Evolutionary conservation across 2,888 invertebrate genomes (phyloP).

Genomic region (Hydropsyche betteni): DNA sequence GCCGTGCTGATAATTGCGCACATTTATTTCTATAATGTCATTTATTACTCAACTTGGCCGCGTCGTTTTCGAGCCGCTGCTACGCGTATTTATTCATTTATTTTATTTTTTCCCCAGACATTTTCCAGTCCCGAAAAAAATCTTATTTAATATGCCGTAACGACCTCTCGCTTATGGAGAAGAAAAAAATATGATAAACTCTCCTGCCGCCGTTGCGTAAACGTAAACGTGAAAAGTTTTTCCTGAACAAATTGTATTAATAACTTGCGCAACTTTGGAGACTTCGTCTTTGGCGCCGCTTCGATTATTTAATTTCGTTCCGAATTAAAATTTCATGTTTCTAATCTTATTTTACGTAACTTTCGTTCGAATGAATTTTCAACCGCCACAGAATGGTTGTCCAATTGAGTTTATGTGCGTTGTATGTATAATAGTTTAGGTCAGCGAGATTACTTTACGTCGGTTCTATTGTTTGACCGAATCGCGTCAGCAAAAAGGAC

Average conservation of each 20-base stretch:
- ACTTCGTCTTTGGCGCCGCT: conserved; percentile 16
- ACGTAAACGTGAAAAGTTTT: conserved; percentile 4
- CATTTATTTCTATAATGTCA: conserved; percentile 5
- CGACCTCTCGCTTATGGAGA: background rate
- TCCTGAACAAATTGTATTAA: conserved; percentile 21
- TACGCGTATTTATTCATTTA: too few relatives aligned
- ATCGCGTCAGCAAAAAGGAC: background rate
- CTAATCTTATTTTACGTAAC: too few relatives aligned
- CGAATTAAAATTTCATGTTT: background rate
- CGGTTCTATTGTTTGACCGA: background rate
- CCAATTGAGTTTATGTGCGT: too few relatives aligned
- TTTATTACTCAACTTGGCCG: background rate
- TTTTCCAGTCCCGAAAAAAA: background rate
- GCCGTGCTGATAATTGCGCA: background rate
- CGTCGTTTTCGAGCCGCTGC: too few relatives aligned
- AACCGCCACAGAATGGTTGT: too few relatives aligned
- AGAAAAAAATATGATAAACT: background rate
- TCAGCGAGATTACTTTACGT: too few relatives aligned
- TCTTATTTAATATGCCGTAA: background rate
- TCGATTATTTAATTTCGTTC: conserved; percentile 11
- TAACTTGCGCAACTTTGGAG: conserved; percentile 1
- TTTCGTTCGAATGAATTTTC: too few relatives aligned
- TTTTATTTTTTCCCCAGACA: too few relatives aligned
- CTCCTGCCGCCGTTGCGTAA: background rate
- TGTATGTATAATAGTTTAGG: too few relatives aligned